A percentile compares a stretch with the other conserved stretches of the same genome.
These are phyloP conservation scores for Glareola pratincola DNA, from an alignment of 2,113 vertebrate genomes.

Conservation along the genomic window DNA sequence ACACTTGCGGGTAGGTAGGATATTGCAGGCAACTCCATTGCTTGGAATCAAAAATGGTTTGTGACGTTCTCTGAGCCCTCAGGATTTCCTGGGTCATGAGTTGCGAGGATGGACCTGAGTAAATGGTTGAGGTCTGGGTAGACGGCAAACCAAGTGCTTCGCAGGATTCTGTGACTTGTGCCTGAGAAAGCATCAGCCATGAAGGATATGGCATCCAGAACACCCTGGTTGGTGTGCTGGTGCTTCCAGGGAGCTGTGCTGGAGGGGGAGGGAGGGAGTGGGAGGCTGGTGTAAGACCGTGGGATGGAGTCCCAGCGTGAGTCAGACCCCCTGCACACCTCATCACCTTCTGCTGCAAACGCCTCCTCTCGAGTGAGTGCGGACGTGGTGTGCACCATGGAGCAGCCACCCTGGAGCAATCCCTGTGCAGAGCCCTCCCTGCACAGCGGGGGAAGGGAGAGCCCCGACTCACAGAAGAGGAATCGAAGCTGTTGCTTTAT, in stretches of 20 bases:
- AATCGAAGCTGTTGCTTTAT: not conserved
- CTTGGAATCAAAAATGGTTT: not conserved
- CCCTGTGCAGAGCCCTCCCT: not conserved
- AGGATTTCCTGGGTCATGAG: not conserved
- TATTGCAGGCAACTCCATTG: not conserved
- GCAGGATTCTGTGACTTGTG: not conserved
- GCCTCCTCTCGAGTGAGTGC: fast-evolving
- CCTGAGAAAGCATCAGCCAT: not conserved
- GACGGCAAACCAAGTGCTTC: not conserved
- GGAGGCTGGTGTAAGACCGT: fast-evolving
- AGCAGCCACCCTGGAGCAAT: not conserved
- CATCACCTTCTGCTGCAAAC: not conserved
- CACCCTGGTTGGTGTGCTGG: not conserved
- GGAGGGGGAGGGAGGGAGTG: not conserved
- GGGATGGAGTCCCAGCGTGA: not conserved
- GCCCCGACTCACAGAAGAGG: fast-evolving
- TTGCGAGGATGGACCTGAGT: not conserved
- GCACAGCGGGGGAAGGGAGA: not conserved
- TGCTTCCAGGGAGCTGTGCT: not conserved
- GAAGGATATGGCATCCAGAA: not conserved
- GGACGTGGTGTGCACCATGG: fast-evolving
- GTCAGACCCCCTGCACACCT: not conserved
- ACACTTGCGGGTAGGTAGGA: not conserved
- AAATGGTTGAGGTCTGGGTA: not conserved
- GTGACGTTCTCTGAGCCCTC: not conserved